These are phyloP conservation scores for Probosciger aterrimus DNA, from an alignment of 2,113 vertebrate genomes.

Conservation along the genomic window DNA sequence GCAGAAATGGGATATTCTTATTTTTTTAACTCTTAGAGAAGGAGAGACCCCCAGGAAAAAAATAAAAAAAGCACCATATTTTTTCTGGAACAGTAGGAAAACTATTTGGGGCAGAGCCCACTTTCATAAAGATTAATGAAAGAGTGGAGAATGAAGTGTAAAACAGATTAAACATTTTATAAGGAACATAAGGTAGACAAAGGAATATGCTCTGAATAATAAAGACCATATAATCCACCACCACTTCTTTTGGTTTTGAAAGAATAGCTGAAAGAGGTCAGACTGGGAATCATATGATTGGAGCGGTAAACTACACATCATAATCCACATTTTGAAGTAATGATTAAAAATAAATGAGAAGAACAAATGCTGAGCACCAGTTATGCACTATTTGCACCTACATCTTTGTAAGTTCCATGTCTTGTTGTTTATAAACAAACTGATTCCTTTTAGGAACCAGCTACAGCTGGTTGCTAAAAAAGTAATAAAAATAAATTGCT, in stretches of 20 bases:
- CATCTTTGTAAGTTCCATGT: neutral
- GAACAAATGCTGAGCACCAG: fast-evolving
- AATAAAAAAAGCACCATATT: neutral
- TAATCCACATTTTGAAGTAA: neutral
- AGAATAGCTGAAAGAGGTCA: neutral
- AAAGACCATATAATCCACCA: neutral
- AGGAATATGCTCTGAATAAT: neutral
- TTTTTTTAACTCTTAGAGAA: neutral
- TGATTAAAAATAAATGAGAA: neutral
- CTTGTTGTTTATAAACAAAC: neutral
- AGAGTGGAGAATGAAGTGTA: neutral
- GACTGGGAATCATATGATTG: neutral
- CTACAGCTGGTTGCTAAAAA: neutral
- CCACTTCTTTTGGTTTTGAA: neutral
- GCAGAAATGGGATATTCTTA: neutral
- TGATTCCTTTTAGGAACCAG: neutral
- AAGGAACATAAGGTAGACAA: neutral
- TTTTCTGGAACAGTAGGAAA: neutral
- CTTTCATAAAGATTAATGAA: neutral
- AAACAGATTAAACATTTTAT: neutral
- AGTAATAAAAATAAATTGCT: neutral
- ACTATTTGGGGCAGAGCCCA: neutral
- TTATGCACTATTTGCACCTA: neutral
- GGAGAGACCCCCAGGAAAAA: neutral
- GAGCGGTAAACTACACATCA: neutral